phyloP scores from a whole-genome alignment of 2,888 invertebrate species.

The Rhagium mordax region DNA sequence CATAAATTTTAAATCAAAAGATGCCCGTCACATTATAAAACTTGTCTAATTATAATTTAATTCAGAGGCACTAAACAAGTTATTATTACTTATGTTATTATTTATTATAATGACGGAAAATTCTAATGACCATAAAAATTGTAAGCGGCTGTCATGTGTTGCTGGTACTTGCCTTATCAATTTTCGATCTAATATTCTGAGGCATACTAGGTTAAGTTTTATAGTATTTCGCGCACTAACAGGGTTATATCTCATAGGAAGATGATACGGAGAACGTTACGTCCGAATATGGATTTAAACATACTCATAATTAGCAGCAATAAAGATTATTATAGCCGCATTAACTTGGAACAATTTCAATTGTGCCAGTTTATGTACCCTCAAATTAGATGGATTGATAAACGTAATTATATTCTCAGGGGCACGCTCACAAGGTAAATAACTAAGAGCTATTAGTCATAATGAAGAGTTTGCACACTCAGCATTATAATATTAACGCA shows the following conservation, averaged over 20 bases:
- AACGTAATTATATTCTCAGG: neutral
- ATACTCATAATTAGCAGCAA: conserved; percentile 17
- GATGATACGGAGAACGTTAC: conserved; percentile 9
- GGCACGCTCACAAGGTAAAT: neutral
- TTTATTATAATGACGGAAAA: conserved; percentile 29
- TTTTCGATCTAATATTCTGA: conserved; percentile 24
- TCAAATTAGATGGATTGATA: conserved; percentile 5
- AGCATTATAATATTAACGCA: no score
- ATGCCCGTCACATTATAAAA: conserved; percentile 13
- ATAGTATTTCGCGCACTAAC: conserved; percentile 15
- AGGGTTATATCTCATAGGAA: conserved; percentile 16
- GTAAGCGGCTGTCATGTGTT: conserved; percentile 13
- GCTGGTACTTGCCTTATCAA: conserved; percentile 22
- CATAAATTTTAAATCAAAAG: conserved; percentile 25
- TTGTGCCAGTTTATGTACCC: conserved; percentile 12
- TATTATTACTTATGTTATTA: conserved; percentile 28
- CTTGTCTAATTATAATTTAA: conserved; percentile 31
- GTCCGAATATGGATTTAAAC: conserved; percentile 16
- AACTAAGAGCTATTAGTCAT: neutral
- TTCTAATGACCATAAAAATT: conserved; percentile 29
- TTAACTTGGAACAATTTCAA: conserved; percentile 20
- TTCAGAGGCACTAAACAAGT: conserved; percentile 29
- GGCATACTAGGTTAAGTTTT: conserved; percentile 15
- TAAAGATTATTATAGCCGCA: conserved; percentile 23
- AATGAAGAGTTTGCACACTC: neutral